These are phyloP conservation scores for Geopemphigus sp. DNA, from an alignment of 1,140 invertebrate genomes.

Conservation along the genomic window DNA sequence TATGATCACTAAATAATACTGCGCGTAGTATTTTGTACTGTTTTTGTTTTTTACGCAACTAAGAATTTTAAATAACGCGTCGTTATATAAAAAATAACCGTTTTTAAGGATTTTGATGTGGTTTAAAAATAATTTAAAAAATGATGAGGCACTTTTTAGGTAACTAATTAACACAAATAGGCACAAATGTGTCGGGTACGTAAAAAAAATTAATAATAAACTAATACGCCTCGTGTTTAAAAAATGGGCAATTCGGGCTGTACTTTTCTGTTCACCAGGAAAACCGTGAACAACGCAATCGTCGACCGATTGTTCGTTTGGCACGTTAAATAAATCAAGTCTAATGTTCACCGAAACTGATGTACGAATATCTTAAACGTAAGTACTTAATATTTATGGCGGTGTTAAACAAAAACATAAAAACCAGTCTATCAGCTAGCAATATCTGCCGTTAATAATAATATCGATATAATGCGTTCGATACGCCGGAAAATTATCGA, in stretches of 20 bases:
- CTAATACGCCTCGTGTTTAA: neutral
- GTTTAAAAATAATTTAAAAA: conserved; percentile 29
- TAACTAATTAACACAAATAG: conserved; percentile 33
- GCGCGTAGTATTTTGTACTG: conserved; percentile 29
- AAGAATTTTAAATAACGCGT: conserved; percentile 10
- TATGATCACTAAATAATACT: conserved; percentile 33
- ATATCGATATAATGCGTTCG: neutral
- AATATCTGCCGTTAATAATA: neutral
- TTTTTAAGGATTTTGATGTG: neutral
- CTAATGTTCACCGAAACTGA: conserved; percentile 3
- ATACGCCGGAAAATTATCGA: neutral
- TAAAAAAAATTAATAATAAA: neutral
- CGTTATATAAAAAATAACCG: neutral
- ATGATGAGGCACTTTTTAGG: conserved; percentile 31
- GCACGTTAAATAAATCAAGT: conserved; percentile 27
- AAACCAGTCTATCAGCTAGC: conserved; percentile 7
- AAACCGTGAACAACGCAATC: neutral
- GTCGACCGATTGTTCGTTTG: neutral
- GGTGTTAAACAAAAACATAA: neutral
- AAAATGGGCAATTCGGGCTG: neutral
- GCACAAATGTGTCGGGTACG: neutral
- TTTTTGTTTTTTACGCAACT: conserved; percentile 2
- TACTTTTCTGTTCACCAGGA: neutral
- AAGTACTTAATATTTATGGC: conserved; percentile 18
- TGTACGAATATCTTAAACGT: neutral